Percentiles rank a stretch among this genome's conserved stretches.
These are phyloP conservation scores for Aspiorhynchus laticeps DNA, from an alignment of 2,113 vertebrate species.

Conservation along the genomic window DNA sequence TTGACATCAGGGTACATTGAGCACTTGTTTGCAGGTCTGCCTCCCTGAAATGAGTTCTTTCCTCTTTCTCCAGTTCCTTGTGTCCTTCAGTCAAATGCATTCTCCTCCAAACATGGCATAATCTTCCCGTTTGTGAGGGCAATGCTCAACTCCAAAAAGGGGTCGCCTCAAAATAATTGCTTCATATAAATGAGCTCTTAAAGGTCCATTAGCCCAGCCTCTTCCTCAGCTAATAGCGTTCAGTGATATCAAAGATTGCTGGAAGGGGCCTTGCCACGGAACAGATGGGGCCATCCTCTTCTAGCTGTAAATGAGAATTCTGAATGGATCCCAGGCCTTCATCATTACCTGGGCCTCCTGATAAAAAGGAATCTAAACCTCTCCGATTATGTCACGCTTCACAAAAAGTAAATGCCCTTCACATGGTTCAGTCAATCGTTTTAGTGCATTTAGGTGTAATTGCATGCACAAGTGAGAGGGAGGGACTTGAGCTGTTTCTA, in stretches of 20 bases:
- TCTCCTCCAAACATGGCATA: constrained; percentile 58
- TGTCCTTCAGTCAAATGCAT: constrained; percentile 60
- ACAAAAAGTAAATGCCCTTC: constrained; percentile 53
- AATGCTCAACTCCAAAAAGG: constrained; percentile 59
- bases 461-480: constrained; percentile 27
- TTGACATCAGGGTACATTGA: constrained; percentile 22
- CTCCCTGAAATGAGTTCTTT: constrained; percentile 47
- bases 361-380: constrained; percentile 55
- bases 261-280: constrained; percentile 59
- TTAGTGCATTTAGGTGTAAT: constrained; percentile 53
- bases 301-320: constrained; percentile 62
- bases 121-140: constrained; percentile 49
- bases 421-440: constrained; percentile 53
- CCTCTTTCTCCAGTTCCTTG: constrained; percentile 23
- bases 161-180: constrained; percentile 67
- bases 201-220: constrained; percentile 69
- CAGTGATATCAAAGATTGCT: constrained; percentile 65
- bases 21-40: constrained; percentile 44
- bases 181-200: constrained; percentile 72
- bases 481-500: constrained; percentile 4
- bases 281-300: constrained; percentile 61
- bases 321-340: constrained; percentile 54
- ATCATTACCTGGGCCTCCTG: constrained; percentile 48
- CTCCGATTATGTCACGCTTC: constrained; percentile 54
- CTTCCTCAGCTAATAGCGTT: constrained; percentile 63